phyloP scores from a whole-genome alignment of 2,797 vertebrate species.

The Thripadectes ignobilis region DNA sequence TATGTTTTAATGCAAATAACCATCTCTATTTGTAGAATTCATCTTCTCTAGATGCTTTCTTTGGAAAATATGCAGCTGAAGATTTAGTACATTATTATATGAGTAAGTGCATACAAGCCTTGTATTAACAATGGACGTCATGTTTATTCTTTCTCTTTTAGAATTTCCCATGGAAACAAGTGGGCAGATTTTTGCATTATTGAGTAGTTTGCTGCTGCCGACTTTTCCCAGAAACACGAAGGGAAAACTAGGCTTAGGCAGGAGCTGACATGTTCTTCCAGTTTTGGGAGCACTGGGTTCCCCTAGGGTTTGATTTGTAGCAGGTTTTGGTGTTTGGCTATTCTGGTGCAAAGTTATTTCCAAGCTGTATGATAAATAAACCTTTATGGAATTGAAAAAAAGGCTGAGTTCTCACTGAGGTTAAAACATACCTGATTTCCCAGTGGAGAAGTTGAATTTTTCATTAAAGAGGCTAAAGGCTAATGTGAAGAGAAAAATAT shows the following conservation, averaged over 20 bases:
- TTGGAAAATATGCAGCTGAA: constrained; percentile 15
- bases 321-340: constrained; percentile 9
- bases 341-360: constrained; percentile 36
- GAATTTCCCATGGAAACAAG: constrained; percentile 69
- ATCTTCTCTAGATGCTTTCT: constrained; percentile 2
- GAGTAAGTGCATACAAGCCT: constrained; percentile 57
- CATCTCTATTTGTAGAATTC: constrained; percentile 4
- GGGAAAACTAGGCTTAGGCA: neutral
- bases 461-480: neutral
- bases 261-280: neutral
- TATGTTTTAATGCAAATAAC: constrained; percentile 43
- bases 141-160: constrained; percentile 46
- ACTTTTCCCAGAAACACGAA: constrained; percentile 14
- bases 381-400: constrained; percentile 32
- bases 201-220: constrained; percentile 5
- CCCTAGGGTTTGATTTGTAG: constrained; percentile 18
- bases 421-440: constrained; percentile 49
- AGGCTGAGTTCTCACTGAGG: neutral
- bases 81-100: constrained; percentile 20
- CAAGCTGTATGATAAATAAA: constrained; percentile 28
- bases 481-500: neutral
- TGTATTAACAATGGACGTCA: constrained; percentile 8
- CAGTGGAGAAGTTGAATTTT: neutral
- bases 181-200: constrained; percentile 44
- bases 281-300: constrained; percentile 1